Conservation (phyloP, 2,113 vertebrate species). For the Aegotheles bennettii region DNA sequence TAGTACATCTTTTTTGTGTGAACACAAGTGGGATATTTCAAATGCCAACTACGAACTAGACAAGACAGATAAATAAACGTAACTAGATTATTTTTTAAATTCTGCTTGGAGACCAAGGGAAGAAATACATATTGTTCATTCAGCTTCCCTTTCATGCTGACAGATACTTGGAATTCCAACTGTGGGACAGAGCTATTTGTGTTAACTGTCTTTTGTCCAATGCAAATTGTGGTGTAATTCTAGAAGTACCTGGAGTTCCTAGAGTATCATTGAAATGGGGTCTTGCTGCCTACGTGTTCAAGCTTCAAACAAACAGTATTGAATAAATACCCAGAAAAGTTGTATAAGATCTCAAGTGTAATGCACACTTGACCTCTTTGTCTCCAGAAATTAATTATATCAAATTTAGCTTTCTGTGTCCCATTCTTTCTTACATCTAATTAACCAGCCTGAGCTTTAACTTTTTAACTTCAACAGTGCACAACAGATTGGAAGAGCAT, state of each 20-base stretch:
- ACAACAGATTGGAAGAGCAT: conserved; percentile 50
- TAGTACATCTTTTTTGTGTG: not conserved
- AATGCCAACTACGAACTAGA: not conserved
- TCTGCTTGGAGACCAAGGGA: not conserved
- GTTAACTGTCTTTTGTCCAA: not conserved
- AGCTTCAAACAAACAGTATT: not conserved
- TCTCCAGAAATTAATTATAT: conserved; percentile 64
- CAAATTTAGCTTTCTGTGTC: conserved; percentile 36
- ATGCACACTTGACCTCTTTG: conserved; percentile 66
- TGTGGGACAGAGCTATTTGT: conserved; percentile 3
- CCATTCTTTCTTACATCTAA: conserved; percentile 62
- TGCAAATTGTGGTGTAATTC: conserved; percentile 21
- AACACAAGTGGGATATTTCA: not conserved
- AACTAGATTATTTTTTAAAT: not conserved
- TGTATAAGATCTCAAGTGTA: conserved; percentile 28
- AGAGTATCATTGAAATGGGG: not conserved
- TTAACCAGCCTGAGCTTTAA: conserved; percentile 65
- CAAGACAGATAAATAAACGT: not conserved
- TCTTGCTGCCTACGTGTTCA: not conserved
- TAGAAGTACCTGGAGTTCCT: conserved; percentile 10
- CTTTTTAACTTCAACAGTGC: conserved; percentile 41
- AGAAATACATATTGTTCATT: not conserved
- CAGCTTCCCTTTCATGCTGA: not conserved
- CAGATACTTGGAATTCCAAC: conserved; percentile 41
- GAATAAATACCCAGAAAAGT: conserved; percentile 44